These are phyloP conservation scores for Monochamus saltuarius DNA, from an alignment of 1,140 invertebrate genomes.

Conservation along the genomic window DNA sequence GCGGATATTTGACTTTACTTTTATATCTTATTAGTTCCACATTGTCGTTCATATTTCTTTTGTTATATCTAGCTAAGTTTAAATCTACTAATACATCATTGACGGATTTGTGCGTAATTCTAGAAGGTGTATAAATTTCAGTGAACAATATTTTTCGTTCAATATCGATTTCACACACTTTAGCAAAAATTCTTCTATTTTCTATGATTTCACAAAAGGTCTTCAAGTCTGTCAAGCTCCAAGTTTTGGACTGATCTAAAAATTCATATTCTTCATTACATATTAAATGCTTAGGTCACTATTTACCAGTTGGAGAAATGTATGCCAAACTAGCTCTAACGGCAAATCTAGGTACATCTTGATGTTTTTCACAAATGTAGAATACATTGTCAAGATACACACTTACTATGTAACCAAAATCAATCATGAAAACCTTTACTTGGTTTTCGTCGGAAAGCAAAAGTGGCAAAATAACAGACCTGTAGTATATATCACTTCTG, in stretches of 20 bases:
- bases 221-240: background rate
- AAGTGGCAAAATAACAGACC: background rate
- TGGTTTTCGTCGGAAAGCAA: background rate
- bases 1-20: constrained; percentile 13
- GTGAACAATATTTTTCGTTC: background rate
- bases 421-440: constrained; percentile 2
- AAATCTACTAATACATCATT: background rate
- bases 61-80: background rate
- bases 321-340: constrained; percentile 8
- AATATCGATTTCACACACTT: constrained; percentile 10
- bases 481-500: constrained; percentile 1
- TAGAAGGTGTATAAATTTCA: background rate
- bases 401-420: constrained; percentile 1
- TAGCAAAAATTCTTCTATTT: background rate
- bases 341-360: constrained; percentile 11
- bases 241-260: constrained; percentile 3
- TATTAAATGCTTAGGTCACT: background rate
- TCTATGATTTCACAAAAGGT: background rate
- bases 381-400: constrained; percentile 1
- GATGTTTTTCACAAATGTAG: constrained; percentile 6
- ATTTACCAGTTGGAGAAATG: constrained; percentile 1
- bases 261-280: background rate
- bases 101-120: background rate
- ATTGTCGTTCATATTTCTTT: background rate
- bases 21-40: background rate